phyloP scores from a whole-genome alignment of 2,888 invertebrate species.

The Mystacides longicornis region DNA sequence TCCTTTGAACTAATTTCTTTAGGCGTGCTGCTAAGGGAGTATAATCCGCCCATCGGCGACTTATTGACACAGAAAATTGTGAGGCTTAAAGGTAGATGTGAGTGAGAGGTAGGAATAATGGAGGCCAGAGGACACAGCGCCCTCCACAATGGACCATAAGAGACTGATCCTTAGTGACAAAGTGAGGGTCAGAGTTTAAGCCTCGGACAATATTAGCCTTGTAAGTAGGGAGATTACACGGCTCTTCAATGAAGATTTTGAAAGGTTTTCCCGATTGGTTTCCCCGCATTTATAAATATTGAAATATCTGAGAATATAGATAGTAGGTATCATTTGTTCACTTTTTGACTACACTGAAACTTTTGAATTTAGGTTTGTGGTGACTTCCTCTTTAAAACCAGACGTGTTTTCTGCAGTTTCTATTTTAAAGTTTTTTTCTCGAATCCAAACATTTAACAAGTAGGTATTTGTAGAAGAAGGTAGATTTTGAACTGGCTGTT shows the following conservation, averaged over 20 bases:
- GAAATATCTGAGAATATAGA: too few species aligned
- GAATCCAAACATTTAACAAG: too few species aligned
- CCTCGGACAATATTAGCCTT: neutral
- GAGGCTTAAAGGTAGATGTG: neutral
- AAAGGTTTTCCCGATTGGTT: slow-evolving; percentile 2
- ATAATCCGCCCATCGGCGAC: neutral
- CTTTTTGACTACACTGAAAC: too few species aligned
- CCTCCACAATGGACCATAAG: neutral
- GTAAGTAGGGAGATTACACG: slow-evolving; percentile 1
- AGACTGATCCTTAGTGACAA: neutral
- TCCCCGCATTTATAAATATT: too few species aligned
- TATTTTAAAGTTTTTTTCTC: too few species aligned
- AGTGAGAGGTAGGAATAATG: neutral
- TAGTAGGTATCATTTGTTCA: too few species aligned
- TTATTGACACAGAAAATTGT: slow-evolving; percentile 1
- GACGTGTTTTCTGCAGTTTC: too few species aligned
- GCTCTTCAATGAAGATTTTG: neutral
- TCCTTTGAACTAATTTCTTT: neutral
- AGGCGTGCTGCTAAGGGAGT: neutral
- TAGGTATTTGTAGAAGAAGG: too few species aligned
- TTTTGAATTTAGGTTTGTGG: too few species aligned
- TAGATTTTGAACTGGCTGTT: too few species aligned
- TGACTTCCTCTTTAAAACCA: too few species aligned
- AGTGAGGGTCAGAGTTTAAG: neutral
- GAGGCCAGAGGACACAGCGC: neutral